Conservation (phyloP, 2,888 invertebrate species). For the Agonopterix arenella region DNA sequence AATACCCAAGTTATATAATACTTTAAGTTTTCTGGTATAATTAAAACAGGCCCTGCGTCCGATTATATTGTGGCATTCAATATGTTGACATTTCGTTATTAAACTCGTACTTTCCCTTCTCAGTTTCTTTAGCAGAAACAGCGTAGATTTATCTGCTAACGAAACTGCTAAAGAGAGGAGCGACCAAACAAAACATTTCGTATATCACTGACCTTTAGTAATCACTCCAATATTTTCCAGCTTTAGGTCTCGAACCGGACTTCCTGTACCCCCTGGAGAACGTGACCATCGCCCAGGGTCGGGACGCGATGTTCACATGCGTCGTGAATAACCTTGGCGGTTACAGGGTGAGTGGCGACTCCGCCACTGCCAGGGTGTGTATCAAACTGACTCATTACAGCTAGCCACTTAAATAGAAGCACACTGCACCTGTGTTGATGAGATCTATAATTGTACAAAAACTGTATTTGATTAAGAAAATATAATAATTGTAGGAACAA, state of each 20-base stretch:
- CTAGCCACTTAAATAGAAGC: conserved; percentile 59
- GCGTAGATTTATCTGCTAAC: no score
- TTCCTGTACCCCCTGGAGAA: conserved; percentile 88
- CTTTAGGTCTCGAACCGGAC: conserved; percentile 86
- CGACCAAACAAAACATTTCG: no score
- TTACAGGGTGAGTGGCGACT: conserved; percentile 95
- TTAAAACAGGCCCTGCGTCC: no score
- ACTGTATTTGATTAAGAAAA: neutral
- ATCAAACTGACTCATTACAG: conserved; percentile 75
- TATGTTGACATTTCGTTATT: no score
- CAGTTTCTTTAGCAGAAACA: no score
- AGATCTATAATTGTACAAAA: conserved; percentile 54
- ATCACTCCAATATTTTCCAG: conserved; percentile 48
- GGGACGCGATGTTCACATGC: conserved; percentile 90
- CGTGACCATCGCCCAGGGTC: conserved; percentile 88
- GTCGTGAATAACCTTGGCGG: conserved; percentile 90
- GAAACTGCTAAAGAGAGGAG: no score
- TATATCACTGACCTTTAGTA: no score
- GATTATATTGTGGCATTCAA: no score
- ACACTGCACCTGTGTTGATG: conserved; percentile 54
- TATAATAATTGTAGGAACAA: no score
- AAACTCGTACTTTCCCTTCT: no score
- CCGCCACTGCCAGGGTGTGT: conserved; percentile 91
- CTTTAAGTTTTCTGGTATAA: no score
- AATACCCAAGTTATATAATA: no score